These are phyloP conservation scores for Oceanites oceanicus DNA, from an alignment of 2,113 vertebrate genomes.

Conservation along the genomic window DNA sequence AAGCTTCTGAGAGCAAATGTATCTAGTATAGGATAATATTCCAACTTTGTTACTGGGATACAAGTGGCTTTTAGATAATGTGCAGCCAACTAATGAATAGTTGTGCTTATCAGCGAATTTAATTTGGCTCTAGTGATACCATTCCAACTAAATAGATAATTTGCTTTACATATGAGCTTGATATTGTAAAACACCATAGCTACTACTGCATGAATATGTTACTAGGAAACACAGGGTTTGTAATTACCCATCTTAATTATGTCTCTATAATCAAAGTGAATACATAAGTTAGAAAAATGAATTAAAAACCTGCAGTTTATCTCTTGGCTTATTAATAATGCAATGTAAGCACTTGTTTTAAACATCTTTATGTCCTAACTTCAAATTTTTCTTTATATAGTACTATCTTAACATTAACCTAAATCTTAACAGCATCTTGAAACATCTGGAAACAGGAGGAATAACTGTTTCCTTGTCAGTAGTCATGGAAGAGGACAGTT, in stretches of 20 bases:
- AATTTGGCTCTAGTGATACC: conserved; percentile 48
- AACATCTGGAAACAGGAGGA: not conserved
- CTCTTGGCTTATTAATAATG: conserved; percentile 30
- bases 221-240: conserved; percentile 62
- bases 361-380: not conserved
- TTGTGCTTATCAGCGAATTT: conserved; percentile 64
- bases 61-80: conserved; percentile 33
- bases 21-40: not conserved
- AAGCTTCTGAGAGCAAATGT: conserved; percentile 12
- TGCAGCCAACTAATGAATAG: conserved; percentile 46
- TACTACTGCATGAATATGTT: conserved; percentile 64
- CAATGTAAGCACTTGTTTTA: not conserved
- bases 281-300: conserved; percentile 19
- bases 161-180: conserved; percentile 68
- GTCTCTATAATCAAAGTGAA: conserved; percentile 49
- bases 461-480: not conserved
- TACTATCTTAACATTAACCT: not conserved
- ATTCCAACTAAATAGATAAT: conserved; percentile 73
- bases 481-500: not conserved
- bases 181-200: conserved; percentile 67
- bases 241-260: conserved; percentile 76
- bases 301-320: conserved; percentile 27
- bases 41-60: conserved; percentile 1
- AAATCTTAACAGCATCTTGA: not conserved
- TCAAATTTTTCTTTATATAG: not conserved